A percentile compares a stretch with the other conserved stretches of the same genome.
Conservation (phyloP, 1,140 invertebrate genomes). For the Papilio machaon region DNA sequence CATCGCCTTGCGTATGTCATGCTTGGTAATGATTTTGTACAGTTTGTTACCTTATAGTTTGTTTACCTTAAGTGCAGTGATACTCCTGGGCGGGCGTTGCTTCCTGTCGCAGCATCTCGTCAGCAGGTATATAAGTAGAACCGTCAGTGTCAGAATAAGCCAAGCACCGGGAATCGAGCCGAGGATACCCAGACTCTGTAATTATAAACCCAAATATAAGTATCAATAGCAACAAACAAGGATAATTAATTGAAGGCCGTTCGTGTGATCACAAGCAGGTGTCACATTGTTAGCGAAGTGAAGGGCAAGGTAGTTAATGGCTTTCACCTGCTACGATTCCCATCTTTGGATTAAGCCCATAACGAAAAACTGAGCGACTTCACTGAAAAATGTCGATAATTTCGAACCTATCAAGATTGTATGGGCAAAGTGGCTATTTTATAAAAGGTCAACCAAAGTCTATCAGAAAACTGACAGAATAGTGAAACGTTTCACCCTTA, state of each 20-base stretch:
- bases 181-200: slow-evolving; percentile 94
- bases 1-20: too few species aligned
- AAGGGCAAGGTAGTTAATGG: background rate
- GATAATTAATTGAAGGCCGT: background rate
- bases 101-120: slow-evolving; percentile 96
- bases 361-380: too few species aligned
- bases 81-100: slow-evolving; percentile 91
- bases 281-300: background rate
- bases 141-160: slow-evolving; percentile 93
- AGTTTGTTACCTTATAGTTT: slow-evolving; percentile 9
- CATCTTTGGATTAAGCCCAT: background rate
- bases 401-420: too few species aligned
- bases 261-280: background rate
- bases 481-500: too few species aligned
- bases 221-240: background rate
- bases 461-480: too few species aligned
- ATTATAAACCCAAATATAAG: slow-evolving; percentile 45
- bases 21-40: too few species aligned
- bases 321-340: slow-evolving; percentile 10
- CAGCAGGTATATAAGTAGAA: slow-evolving; percentile 94
- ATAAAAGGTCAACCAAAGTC: too few species aligned
- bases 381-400: too few species aligned
- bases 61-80: slow-evolving; percentile 90
- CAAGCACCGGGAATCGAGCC: slow-evolving; percentile 94
- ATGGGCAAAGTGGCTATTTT: too few species aligned